Conservation (phyloP, 2,113 vertebrate species). For the Ciconia maguari region DNA sequence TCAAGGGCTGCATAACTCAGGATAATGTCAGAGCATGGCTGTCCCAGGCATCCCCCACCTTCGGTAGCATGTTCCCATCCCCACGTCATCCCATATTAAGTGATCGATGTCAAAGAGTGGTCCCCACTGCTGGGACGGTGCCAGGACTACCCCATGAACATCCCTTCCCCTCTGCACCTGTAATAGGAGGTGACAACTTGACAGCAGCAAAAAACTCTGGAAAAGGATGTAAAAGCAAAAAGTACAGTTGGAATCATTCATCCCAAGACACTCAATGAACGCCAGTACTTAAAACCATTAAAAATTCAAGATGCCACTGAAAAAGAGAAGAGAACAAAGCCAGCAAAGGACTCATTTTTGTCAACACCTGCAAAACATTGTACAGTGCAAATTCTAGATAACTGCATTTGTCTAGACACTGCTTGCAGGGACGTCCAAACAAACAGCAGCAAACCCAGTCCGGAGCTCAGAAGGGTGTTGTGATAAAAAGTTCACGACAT, state of each 20-base stretch:
- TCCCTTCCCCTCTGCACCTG: not conserved
- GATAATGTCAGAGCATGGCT: accelerated
- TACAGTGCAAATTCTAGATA: too few relatives aligned
- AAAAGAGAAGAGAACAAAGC: not conserved
- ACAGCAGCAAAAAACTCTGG: not conserved
- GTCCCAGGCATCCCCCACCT: not conserved
- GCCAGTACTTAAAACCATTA: not conserved
- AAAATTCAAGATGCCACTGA: not conserved
- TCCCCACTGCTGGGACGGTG: accelerated
- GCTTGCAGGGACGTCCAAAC: not conserved
- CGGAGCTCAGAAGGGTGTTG: not conserved
- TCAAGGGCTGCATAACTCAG: not conserved
- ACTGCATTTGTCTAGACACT: not conserved
- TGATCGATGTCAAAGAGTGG: not conserved
- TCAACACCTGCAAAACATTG: not conserved
- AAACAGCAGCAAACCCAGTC: not conserved
- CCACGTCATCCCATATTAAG: not conserved
- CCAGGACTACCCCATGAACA: not conserved
- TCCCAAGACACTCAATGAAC: not conserved
- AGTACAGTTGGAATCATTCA: not conserved
- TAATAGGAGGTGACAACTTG: not conserved
- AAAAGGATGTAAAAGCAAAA: not conserved
- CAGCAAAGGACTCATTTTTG: not conserved
- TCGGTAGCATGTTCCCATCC: accelerated
- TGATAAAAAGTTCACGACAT: not conserved